Base-by-base conservation (phyloP, 2,797 vertebrate species). In the Chelmon rostratus region DNA sequence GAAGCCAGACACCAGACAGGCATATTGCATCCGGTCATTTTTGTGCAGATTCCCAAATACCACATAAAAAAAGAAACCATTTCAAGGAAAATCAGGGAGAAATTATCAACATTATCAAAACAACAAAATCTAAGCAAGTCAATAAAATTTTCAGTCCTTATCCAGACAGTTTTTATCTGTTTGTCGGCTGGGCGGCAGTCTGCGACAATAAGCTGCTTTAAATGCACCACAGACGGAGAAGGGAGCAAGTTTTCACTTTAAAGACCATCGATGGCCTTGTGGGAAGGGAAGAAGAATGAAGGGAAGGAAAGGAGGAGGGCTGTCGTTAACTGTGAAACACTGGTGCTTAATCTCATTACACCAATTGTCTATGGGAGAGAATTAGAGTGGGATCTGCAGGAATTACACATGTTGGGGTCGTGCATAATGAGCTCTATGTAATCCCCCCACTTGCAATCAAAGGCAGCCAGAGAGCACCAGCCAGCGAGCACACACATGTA, bases 301-400 rank as follows among this genome's bases (percentile, higher is more conserved):
- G 52, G 53, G 21, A n/a, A 56, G 54, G 35, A 59, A 58, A 68
- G 42, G 66, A 79, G 77, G 70, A 75, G 69, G 76, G 71, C 84
- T 77, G 75, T 25, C 23, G 76, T 83, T 88, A 73, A 85, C 87
- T 81, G 84, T 73, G 87, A 86, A 86, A 90, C 85, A 78, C 81
- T 82, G 76, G 68, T 15, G 77, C 74, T 89, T 95, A 94, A 96
- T 96, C 95, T 94, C 95, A 95, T 95, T 94, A 96, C 74, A 49
- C 64, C 86, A 83, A 94, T 95, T 95, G 95, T 95, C 93, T 94
- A 92, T 91, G 91, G 89, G 90, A 91, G 91, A 93, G 92, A 93
- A 95, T 94, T 94, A 95, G 86, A 91, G 89, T 70, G 83, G 91
- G 94, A 95, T 94, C 93, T 92, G 91, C 88, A 84, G 90, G 94